Percentiles rank a stretch among this genome's conserved stretches.
Evolutionary conservation across 2,797 vertebrate species (phyloP).

Genomic region (Zalophus californianus): DNA sequence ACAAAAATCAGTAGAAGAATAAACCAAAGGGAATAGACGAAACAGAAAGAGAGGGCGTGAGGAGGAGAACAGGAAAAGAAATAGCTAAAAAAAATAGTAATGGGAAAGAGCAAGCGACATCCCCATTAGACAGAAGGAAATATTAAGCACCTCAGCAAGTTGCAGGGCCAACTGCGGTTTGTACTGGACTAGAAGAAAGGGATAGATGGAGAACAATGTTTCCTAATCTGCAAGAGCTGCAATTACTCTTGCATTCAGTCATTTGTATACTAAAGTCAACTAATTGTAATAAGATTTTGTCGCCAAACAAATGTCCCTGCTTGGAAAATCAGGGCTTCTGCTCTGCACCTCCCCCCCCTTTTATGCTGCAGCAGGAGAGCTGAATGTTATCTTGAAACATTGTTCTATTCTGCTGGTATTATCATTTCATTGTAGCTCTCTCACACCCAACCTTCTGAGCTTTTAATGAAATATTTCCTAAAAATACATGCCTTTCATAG

Average conservation of each 20-base stretch:
- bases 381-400: slow-evolving; percentile 73
- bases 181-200: slow-evolving; percentile 56
- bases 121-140: not conserved
- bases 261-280: slow-evolving; percentile 82
- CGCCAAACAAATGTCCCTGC: slow-evolving; percentile 85
- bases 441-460: not conserved
- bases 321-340: slow-evolving; percentile 85
- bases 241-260: slow-evolving; percentile 63
- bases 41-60: not conserved
- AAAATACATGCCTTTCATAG: slow-evolving; percentile 16
- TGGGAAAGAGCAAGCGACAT: not conserved
- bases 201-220: slow-evolving; percentile 64
- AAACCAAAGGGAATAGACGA: not conserved
- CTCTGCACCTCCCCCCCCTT: slow-evolving; percentile 74
- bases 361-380: slow-evolving; percentile 79
- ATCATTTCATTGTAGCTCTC: slow-evolving; percentile 58
- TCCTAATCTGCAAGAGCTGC: slow-evolving; percentile 39
- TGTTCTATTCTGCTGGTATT: slow-evolving; percentile 74
- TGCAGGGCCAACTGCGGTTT: slow-evolving; percentile 60
- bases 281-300: slow-evolving; percentile 86
- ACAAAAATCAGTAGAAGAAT: not conserved
- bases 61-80: not conserved
- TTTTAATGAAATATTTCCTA: slow-evolving; percentile 8
- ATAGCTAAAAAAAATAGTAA: not conserved
- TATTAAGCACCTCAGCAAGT: not conserved